Percentiles rank a stretch among this genome's conserved stretches.
Conservation (phyloP, 2,888 invertebrate species). For the Disparrhopalites patrizii region DNA sequence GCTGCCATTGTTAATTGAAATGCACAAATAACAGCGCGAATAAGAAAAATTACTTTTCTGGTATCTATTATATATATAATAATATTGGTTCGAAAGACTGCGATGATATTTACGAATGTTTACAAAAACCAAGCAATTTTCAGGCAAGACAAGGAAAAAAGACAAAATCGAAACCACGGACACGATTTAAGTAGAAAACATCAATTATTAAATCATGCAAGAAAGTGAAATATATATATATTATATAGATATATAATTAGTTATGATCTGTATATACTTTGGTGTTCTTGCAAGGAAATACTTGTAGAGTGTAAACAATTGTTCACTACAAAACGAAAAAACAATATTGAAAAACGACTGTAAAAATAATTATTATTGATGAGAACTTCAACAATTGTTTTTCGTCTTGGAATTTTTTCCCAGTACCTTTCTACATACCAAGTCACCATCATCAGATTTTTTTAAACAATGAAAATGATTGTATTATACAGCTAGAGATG, state of each 20-base stretch:
- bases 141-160: conserved; percentile 32
- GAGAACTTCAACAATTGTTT: no score
- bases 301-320: not conserved
- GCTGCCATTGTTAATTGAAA: no score
- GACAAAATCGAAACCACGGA: conserved; percentile 22
- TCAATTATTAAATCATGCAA: conserved; percentile 27
- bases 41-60: not conserved
- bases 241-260: no score
- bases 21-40: conserved; percentile 17
- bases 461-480: no score
- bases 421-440: no score
- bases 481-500: no score
- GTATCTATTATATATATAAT: not conserved
- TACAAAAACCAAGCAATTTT: conserved; percentile 26
- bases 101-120: conserved; percentile 13
- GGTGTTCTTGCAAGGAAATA: not conserved
- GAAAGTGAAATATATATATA: not conserved
- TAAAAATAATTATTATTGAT: no score
- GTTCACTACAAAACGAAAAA: not conserved
- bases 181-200: conserved; percentile 29
- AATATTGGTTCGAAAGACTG: not conserved
- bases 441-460: no score
- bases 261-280: no score
- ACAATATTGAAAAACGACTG: not conserved
- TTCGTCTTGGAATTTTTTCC: no score